These are phyloP conservation scores for Pemphredon lugubris DNA, from an alignment of 2,888 invertebrate genomes.

Conservation along the genomic window DNA sequence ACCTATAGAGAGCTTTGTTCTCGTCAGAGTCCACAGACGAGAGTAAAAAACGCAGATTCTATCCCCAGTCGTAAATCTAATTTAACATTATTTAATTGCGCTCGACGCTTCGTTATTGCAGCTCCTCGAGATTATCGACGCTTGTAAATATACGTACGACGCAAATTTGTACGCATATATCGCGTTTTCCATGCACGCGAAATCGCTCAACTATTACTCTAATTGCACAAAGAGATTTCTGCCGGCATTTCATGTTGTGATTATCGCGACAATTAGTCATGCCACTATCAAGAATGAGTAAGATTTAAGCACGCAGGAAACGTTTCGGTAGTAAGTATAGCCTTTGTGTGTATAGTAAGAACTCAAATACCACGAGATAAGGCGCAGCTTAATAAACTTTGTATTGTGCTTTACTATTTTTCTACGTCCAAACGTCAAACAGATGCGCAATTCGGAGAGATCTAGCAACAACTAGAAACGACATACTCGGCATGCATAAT, in stretches of 20 bases:
- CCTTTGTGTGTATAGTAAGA: slow-evolving; percentile 27
- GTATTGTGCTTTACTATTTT: slow-evolving; percentile 43
- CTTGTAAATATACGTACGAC: neutral
- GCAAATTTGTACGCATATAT: slow-evolving; percentile 8
- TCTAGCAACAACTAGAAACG: slow-evolving; percentile 11
- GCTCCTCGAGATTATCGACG: neutral
- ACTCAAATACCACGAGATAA: slow-evolving; percentile 50
- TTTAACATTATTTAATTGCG: neutral
- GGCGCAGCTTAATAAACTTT: slow-evolving; percentile 30
- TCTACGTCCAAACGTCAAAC: slow-evolving; percentile 22
- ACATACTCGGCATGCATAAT: no score
- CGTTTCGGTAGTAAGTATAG: slow-evolving; percentile 30
- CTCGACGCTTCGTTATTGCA: neutral
- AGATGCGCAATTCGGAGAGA: neutral
- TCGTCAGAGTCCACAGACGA: neutral
- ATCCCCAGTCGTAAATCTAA: neutral
- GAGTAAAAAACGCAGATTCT: slow-evolving; percentile 4
- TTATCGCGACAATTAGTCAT: slow-evolving; percentile 57
- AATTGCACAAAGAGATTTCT: slow-evolving; percentile 21
- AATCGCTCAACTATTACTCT: neutral
- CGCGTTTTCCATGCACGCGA: slow-evolving; percentile 9
- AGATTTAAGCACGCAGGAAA: slow-evolving; percentile 55
- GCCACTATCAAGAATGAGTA: slow-evolving; percentile 58
- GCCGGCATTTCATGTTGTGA: slow-evolving; percentile 28
- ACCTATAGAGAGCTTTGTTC: slow-evolving; percentile 33